Evolutionary conservation across 2,797 vertebrate genomes (phyloP).

Genomic region (Yasuhikotakia modesta): DNA sequence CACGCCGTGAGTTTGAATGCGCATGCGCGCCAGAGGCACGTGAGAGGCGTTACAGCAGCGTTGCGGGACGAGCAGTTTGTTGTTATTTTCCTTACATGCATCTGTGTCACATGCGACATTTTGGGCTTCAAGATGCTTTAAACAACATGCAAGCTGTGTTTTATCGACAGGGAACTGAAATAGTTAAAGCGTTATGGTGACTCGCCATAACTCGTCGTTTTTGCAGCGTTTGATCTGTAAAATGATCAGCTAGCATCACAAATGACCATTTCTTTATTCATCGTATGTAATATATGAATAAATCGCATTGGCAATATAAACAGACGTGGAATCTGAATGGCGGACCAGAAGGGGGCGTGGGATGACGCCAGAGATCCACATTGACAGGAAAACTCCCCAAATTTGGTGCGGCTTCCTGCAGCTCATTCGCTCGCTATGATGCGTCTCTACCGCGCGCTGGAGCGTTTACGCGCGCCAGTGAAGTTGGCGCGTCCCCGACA

Average conservation of each 20-base stretch:
- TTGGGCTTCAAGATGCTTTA: neutral
- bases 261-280: neutral
- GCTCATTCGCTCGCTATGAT: slow-evolving; percentile 57
- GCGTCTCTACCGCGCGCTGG: slow-evolving; percentile 62
- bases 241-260: no score
- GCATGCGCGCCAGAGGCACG: slow-evolving; percentile 23
- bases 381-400: slow-evolving; percentile 48
- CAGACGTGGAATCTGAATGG: neutral
- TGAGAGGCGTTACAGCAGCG: slow-evolving; percentile 3
- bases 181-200: neutral
- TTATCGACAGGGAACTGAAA: neutral
- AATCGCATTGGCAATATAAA: neutral
- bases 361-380: slow-evolving; percentile 6
- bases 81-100: neutral
- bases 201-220: neutral
- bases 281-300: neutral
- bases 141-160: neutral
- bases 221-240: neutral
- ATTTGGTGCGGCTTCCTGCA: slow-evolving; percentile 66
- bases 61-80: neutral
- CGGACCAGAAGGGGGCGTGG: slow-evolving; percentile 16
- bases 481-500: slow-evolving; percentile 51
- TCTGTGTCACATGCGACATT: neutral
- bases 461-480: slow-evolving; percentile 48
- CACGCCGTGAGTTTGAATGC: neutral